A percentile compares a stretch with the other conserved stretches of the same genome.
Conservation (phyloP, 2,888 invertebrate species). For the Cyclophora punctaria region DNA sequence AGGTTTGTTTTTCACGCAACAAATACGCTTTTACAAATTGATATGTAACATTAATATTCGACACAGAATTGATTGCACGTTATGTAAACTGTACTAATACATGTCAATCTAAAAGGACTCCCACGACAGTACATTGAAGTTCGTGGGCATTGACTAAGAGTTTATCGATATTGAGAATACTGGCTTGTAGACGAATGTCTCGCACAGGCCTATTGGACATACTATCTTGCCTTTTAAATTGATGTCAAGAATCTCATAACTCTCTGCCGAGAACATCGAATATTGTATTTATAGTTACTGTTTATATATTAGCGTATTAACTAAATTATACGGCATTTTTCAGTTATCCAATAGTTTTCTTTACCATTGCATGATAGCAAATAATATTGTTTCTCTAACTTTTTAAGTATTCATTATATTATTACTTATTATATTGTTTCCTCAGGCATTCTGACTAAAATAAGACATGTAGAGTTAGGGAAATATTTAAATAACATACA, state of each 20-base stretch:
- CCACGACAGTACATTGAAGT: conserved; percentile 16
- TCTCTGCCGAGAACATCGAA: conserved; percentile 22
- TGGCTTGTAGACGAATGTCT: conserved; percentile 12
- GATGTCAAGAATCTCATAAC: conserved; percentile 24
- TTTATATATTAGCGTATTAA: conserved; percentile 20
- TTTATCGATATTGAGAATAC: conserved; percentile 14
- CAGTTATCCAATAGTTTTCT: conserved; percentile 18
- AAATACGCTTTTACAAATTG: conserved; percentile 20
- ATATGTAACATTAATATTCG: conserved; percentile 23
- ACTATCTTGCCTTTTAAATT: conserved; percentile 25
- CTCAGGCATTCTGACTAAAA: no score
- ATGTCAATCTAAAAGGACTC: conserved; percentile 21
- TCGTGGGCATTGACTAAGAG: conserved; percentile 15
- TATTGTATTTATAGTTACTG: conserved; percentile 19
- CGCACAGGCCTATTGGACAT: conserved; percentile 18
- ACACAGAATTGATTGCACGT: conserved; percentile 20
- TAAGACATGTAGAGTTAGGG: no score
- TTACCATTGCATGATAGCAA: conserved; percentile 12
- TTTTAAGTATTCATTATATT: no score
- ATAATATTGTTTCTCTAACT: no score
- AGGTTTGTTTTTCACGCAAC: conserved; percentile 22
- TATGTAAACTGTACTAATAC: conserved; percentile 16
- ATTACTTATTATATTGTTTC: no score
- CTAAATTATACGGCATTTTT: conserved; percentile 22
- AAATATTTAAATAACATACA: no score